A percentile compares a stretch with the other conserved stretches of the same genome.
Evolutionary conservation across 2,888 invertebrate species (phyloP).

Genomic region (Microctonus hyperodae): DNA sequence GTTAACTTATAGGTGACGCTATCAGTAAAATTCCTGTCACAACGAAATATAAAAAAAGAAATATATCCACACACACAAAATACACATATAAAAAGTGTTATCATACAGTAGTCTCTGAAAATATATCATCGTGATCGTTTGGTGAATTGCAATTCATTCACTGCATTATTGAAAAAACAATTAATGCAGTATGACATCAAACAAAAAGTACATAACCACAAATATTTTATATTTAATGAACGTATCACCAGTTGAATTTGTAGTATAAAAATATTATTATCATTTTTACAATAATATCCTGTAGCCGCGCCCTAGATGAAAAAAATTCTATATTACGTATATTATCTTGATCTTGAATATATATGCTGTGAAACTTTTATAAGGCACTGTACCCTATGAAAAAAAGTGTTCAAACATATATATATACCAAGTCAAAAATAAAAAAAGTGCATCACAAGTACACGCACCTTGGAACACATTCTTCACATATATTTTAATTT

Average conservation of each 20-base stretch:
- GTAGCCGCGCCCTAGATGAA: slow-evolving; percentile 1
- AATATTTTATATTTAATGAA: too few relatives aligned
- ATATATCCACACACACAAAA: neutral
- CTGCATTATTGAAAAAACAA: neutral
- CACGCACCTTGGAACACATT: too few relatives aligned
- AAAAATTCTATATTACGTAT: neutral
- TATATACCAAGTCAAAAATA: neutral
- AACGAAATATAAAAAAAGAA: neutral
- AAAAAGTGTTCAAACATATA: slow-evolving; percentile 4
- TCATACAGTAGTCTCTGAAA: slow-evolving; percentile 5
- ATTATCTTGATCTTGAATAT: too few relatives aligned
- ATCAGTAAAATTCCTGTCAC: neutral
- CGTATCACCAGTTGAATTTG: too few relatives aligned
- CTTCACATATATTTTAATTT: neutral
- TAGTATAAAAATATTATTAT: too few relatives aligned
- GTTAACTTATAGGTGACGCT: neutral
- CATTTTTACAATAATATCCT: too few relatives aligned
- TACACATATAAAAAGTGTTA: slow-evolving; percentile 2
- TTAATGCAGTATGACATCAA: too few relatives aligned
- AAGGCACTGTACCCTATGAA: slow-evolving; percentile 9
- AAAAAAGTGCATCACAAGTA: neutral
- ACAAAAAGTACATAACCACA: too few relatives aligned
- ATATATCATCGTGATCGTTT: too few relatives aligned
- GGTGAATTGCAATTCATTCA: neutral
- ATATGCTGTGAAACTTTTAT: neutral